Evolutionary conservation across 1,140 invertebrate genomes (phyloP), one percentile per base, ranked within the genome.

Genomic region (Diachasma alloeum): DNA sequence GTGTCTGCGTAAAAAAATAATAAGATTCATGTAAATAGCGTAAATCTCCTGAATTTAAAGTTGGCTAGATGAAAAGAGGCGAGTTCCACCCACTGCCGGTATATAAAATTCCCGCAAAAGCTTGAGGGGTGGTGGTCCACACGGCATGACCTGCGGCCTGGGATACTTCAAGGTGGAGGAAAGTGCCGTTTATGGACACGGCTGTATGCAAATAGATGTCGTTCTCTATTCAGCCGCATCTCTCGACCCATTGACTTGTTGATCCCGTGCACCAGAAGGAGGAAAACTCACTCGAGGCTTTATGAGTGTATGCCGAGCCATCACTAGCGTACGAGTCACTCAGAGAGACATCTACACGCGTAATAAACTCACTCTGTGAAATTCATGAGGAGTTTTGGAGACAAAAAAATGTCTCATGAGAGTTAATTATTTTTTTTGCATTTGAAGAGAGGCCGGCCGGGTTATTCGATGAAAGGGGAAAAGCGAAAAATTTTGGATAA

Each of bases 161-260:
- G 9, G n/a, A 59, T 6, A 5, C 53, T 22, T 59, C 53, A 13
- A 59, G 53, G 22, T 11, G 19, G n/a, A 68, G 42, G 56, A 46
- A 77, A 68, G 26, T 17, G 44, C 5, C 42, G 74, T 77, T 77
- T 77, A 73, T 72, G 72, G 71, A 77, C 76, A 59, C 19, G 71
- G 69, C 66, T 48, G 74, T 75, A 77, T 77, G 76, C 76, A 77
- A 77, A 77, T 77, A 39, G 68, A 69, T 68, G 56, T 74, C 76
- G 67, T 77, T 77, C 63, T 44, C 76, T 48, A 77, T 77, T 77
- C 76, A 77, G 69, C 37, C 39, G 19, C 71, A 42, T 24, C 37
- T 56, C 63, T 24, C 70, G 42, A 63, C 63, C 42, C 63, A 77
- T 73, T 77, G 76, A 77, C 76, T 77, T 69, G 76, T 77, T 73